Base-by-base conservation (phyloP, 2,113 vertebrate genomes). In the Ivindomyrus marchei region DNA sequence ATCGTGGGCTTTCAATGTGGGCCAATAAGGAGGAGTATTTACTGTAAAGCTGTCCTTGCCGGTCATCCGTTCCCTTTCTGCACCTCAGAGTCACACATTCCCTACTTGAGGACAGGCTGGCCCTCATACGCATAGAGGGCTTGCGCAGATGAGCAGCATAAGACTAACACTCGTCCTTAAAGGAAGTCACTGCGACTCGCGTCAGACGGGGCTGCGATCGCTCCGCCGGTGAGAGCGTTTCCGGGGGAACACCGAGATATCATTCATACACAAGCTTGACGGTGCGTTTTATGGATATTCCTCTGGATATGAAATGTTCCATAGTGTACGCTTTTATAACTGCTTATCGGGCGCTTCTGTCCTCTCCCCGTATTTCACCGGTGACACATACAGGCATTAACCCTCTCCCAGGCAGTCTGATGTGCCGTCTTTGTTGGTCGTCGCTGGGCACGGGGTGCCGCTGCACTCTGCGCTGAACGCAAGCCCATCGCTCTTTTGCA, bases 31-130 rank as follows among this genome's bases (percentile, higher is more conserved):
- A 42, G 4, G 36, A 31, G 4, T 36, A 80, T 80, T 80, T 42
- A 17, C 50, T 15, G 50, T 52, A 80, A 42, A 17, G 6, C 74
- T 19, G 74, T 17, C 36, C 15, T 6, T 11, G 21, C 74, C 10
- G 13, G 3, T 15, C 70, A 24, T 66, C 58, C n/a, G 58, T n/a
- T n/a, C 24, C 58, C 6, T 66, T 66, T 66, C 58, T 66, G n/a
- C 24, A 1, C n/a, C 24, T 70, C 10, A 0, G 24, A 70, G 9
- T 31, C 62, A 11, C n/a, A 31, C n/a, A 70, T 70, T 31, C 10
- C n/a, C 58, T 85, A 5, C 77, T 62, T 31, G n/a, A 58, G 52
- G 70, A 92, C 89, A 87, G 7, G 17, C 17, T 90, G 56, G 58
- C 74, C 36, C 50, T 56, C 88, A 24, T 58, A 24, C 21, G 42